A percentile compares a stretch with the other conserved stretches of the same genome.
Evolutionary conservation across 2,113 vertebrate species (phyloP).

Genomic region (Macaca nemestrina): DNA sequence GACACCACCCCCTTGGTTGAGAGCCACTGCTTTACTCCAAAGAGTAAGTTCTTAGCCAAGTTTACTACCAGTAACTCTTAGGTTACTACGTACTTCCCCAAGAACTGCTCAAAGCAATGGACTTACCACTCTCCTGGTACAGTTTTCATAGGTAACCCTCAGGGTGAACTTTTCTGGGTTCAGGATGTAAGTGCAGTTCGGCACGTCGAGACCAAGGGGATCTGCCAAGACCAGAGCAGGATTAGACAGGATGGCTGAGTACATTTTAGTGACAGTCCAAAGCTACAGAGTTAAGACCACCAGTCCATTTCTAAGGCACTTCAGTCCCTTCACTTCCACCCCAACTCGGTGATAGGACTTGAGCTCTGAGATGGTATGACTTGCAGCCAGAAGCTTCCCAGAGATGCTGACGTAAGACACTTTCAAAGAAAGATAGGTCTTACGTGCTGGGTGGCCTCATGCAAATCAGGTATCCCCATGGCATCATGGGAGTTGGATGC

Average conservation of each 20-base stretch:
- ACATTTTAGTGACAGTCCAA: neutral
- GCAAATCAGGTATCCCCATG: neutral
- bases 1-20: neutral
- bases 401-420: neutral
- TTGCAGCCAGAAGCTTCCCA: neutral
- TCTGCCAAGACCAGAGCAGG: conserved; percentile 57
- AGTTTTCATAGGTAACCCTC: conserved; percentile 69
- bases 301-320: neutral
- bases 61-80: neutral
- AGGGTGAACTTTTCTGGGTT: conserved; percentile 74
- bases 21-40: neutral
- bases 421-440: neutral
- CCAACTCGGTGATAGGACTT: neutral
- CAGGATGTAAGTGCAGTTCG: conserved; percentile 72
- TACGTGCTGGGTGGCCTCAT: neutral
- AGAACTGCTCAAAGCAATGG: neutral
- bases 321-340: neutral
- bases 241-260: neutral
- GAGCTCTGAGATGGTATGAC: neutral
- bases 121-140: conserved; percentile 80
- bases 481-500: neutral
- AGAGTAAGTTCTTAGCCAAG: neutral
- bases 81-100: neutral
- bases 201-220: conserved; percentile 25
- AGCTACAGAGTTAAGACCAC: neutral